These are phyloP conservation scores for Gymnodraco acuticeps DNA, from an alignment of 2,797 vertebrate species.

Conservation along the genomic window DNA sequence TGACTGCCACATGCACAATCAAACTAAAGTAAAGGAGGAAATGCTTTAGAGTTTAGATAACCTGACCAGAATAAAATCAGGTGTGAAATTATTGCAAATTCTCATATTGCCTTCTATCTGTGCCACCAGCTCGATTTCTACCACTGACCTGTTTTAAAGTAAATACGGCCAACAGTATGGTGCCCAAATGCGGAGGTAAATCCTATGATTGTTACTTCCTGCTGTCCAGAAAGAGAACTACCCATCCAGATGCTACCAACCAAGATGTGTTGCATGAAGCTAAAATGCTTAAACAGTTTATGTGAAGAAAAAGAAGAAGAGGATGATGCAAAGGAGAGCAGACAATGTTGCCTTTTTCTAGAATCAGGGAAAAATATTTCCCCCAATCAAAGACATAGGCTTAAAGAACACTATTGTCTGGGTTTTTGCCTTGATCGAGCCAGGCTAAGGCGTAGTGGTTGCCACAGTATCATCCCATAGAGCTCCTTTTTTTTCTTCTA, in stretches of 20 bases:
- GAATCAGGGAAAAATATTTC: not conserved
- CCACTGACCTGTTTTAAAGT: conserved; percentile 46
- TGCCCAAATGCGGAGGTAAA: too few species aligned
- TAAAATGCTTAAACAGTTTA: too few species aligned
- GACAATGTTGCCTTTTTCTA: not conserved
- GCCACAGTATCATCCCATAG: not conserved
- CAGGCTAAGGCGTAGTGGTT: not conserved
- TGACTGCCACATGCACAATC: conserved; percentile 35
- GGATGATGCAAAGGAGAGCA: not conserved
- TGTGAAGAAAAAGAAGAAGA: too few species aligned
- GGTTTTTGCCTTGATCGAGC: conserved; percentile 11
- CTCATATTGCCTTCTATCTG: conserved; percentile 27
- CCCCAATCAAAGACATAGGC: not conserved
- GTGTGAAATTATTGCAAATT: conserved; percentile 10
- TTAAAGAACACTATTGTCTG: not conserved
- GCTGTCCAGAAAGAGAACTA: not conserved
- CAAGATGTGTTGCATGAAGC: too few species aligned
- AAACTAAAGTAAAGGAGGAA: conserved; percentile 21
- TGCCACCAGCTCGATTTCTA: conserved; percentile 49
- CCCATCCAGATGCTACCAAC: not conserved
- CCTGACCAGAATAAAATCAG: not conserved
- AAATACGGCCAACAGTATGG: conserved; percentile 11
- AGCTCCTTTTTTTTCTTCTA: not conserved
- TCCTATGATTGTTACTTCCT: too few species aligned
- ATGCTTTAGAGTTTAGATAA: conserved; percentile 8